Evolutionary conservation across 2,113 vertebrate genomes (phyloP), one percentile per base, ranked within the genome.

Genomic region (Cheilinus undulatus): DNA sequence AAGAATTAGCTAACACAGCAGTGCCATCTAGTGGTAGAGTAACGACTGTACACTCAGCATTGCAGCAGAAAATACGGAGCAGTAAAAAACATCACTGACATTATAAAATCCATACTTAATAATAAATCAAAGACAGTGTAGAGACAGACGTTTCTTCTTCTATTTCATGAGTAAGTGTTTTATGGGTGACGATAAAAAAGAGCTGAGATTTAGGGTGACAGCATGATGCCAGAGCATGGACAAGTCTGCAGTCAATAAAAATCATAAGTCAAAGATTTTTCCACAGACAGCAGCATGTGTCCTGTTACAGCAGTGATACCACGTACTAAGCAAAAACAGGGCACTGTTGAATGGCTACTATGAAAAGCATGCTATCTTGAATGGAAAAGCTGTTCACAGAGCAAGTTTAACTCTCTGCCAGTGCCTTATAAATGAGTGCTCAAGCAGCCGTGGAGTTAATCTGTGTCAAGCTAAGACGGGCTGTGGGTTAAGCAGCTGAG

Each of bases 21-120:
- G 52, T 36, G 84, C 84, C 91, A 88, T 82, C 89, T 91, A 85
- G 88, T 92, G 92, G 85, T 56, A 0, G 1, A 62, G 20, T 13
- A 17, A 10, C n/a, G 24, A 43, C 8, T 63, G n/a, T 57, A 68
- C 91, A 80, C 20, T 9, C 13, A 30, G 27, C 36, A 36, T 0
- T 1, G 40, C 42, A 42, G 24, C 2, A 23, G 20, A 40, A n/a
- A 45, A 27, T 40, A 46, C 23, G 11, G 2, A 26, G 3, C 14
- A 42, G 14, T 42, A 34, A 34, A 59, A 46, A 15, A 65, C n/a
- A 59, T n/a, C 32, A 8, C 13, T 3, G 51, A 64, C 24, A 17
- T 17, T 10, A 48, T 52, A 40, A 52, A 65, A 40, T 57, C 24
- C 50, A 3, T 14, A 34, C 4, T 43, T 3, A 4, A 72, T 9